A percentile compares a stretch with the other conserved stretches of the same genome.
Evolutionary conservation across 2,888 invertebrate genomes (phyloP).

Genomic region (Ectemnius lituratus): DNA sequence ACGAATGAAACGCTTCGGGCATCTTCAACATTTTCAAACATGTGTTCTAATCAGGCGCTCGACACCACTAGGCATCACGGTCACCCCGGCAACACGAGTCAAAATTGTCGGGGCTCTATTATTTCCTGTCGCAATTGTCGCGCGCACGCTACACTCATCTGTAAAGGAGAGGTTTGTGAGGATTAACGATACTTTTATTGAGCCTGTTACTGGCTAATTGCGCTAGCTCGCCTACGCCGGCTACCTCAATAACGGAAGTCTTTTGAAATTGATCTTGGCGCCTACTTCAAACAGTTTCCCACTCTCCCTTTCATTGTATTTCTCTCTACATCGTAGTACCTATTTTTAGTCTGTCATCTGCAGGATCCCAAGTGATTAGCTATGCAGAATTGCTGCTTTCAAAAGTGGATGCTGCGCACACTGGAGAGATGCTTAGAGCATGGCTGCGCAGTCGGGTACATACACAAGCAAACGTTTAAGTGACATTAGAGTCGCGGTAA

Average conservation of each 20-base stretch:
- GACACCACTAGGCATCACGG: not conserved
- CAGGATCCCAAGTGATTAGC: not conserved
- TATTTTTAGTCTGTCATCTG: no score
- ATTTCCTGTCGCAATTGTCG: conserved; percentile 66
- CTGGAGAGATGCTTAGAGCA: conserved; percentile 10
- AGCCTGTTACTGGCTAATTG: conserved; percentile 68
- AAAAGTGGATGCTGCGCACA: conserved; percentile 10
- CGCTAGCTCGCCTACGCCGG: conserved; percentile 61
- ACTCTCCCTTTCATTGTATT: not conserved
- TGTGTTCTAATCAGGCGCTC: not conserved
- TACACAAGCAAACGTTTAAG: conserved; percentile 32
- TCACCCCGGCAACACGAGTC: conserved; percentile 3
- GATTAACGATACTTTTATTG: conserved; percentile 73
- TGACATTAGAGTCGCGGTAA: conserved; percentile 45
- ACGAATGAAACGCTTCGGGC: no score
- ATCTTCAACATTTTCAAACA: not conserved
- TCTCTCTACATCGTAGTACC: no score
- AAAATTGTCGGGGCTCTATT: conserved; percentile 59
- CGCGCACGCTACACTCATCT: conserved; percentile 35
- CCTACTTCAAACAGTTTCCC: not conserved
- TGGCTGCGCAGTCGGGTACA: not conserved
- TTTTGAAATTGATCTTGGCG: not conserved
- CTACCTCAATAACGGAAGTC: conserved; percentile 26
- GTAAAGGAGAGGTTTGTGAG: conserved; percentile 50
- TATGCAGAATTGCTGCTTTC: no score